A percentile compares a stretch with the other conserved stretches of the same genome.
Evolutionary conservation across 2,797 vertebrate genomes (phyloP).

Genomic region (Clarias platycephalus): DNA sequence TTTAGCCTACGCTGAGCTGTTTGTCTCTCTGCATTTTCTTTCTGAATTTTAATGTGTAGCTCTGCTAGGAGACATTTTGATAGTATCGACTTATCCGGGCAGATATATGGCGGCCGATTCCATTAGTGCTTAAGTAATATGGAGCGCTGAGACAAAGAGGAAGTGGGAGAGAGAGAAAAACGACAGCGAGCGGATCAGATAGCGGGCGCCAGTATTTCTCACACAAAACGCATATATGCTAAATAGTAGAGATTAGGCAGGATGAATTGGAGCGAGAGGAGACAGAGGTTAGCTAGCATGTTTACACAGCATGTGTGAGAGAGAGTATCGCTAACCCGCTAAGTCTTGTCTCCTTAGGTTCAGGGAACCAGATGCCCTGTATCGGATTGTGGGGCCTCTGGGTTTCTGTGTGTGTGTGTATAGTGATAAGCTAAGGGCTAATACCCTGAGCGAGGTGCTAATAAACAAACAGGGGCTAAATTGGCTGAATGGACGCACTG

Average conservation of each 20-base stretch:
- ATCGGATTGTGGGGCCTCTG: conserved; percentile 67
- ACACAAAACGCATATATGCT: conserved; percentile 74
- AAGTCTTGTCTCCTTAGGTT: conserved; percentile 76
- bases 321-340: conserved; percentile 72
- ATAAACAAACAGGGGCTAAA: conserved; percentile 85
- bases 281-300: conserved; percentile 69
- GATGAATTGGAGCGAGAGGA: conserved; percentile 69
- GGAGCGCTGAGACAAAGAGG: conserved; percentile 53
- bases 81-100: conserved; percentile 38
- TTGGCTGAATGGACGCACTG: conserved; percentile 76
- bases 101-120: conserved; percentile 47
- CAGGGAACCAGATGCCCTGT: conserved; percentile 55
- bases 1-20: neutral
- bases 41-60: conserved; percentile 40
- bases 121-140: conserved; percentile 44
- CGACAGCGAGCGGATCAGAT: conserved; percentile 71
- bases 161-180: conserved; percentile 60
- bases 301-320: conserved; percentile 73
- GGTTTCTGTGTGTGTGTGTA: conserved; percentile 42
- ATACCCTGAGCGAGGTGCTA: conserved; percentile 77
- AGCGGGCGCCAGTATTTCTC: conserved; percentile 74
- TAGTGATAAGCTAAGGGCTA: conserved; percentile 76
- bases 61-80: conserved; percentile 44
- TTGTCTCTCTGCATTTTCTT: conserved; percentile 38
- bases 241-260: conserved; percentile 74